Percentiles rank a stretch among this genome's conserved stretches.
Conservation (phyloP, 2,797 vertebrate genomes). For the Eulemur coronatus region DNA sequence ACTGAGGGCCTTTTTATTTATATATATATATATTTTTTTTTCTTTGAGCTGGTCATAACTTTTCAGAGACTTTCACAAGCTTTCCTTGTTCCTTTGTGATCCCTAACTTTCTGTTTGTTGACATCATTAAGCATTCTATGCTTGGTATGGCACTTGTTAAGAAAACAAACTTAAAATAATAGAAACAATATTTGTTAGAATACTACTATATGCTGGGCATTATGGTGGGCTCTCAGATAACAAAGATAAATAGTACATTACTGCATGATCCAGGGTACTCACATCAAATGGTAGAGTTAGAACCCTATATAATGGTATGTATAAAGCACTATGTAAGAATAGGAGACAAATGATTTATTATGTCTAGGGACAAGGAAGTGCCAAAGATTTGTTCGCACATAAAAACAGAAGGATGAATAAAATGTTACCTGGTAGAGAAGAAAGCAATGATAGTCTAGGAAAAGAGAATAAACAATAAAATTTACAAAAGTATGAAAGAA, state of each 20-base stretch:
- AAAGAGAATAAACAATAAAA: background rate
- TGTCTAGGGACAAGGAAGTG: background rate
- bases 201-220: background rate
- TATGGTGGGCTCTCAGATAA: background rate
- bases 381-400: background rate
- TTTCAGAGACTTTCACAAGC: background rate
- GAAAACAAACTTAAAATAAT: background rate
- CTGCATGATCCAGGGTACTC: background rate
- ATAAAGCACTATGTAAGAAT: background rate
- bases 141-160: background rate
- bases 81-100: background rate
- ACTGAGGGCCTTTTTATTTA: background rate
- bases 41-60: background rate
- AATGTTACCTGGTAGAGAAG: background rate
- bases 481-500: background rate
- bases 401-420: background rate
- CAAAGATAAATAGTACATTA: background rate
- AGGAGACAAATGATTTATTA: background rate
- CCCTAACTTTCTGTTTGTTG: background rate
- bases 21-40: background rate
- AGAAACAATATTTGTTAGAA: background rate
- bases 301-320: fast-evolving
- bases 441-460: background rate
- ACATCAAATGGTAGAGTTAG: background rate
- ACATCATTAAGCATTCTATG: background rate